Evolutionary conservation across 2,797 vertebrate species (phyloP).

Genomic region (Argentina silus): DNA sequence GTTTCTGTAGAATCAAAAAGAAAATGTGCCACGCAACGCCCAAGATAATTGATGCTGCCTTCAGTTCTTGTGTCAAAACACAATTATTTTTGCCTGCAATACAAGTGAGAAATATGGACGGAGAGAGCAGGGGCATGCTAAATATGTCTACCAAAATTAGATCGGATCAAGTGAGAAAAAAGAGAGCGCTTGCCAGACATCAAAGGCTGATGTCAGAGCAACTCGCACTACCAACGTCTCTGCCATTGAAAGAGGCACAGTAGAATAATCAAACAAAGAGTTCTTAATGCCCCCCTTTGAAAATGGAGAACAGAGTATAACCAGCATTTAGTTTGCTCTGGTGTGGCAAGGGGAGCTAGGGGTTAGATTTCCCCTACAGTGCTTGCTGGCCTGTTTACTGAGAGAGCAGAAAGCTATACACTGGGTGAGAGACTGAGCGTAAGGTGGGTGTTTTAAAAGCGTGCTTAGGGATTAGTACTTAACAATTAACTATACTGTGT

Average conservation of each 20-base stretch:
- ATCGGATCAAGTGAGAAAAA: background rate
- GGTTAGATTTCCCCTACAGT: background rate
- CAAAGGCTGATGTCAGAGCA: background rate
- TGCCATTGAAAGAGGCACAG: background rate
- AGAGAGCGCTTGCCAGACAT: background rate
- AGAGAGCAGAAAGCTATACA: background rate
- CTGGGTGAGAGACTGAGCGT: background rate
- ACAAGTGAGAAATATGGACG: background rate
- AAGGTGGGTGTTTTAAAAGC: constrained; percentile 2
- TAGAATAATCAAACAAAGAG: background rate
- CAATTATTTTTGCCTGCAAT: background rate
- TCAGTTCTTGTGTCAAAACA: constrained; percentile 1
- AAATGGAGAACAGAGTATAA: background rate
- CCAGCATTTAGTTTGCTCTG: background rate
- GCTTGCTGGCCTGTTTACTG: background rate
- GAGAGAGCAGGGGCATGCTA: background rate
- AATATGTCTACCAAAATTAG: background rate
- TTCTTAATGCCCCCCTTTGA: background rate
- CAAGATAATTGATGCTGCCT: background rate
- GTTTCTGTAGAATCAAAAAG: background rate
- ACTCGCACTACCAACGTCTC: background rate
- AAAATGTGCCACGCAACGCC: background rate
- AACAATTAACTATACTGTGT: background rate
- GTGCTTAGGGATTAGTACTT: background rate
- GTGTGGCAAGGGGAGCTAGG: background rate